A percentile compares a stretch with the other conserved stretches of the same genome.
Conservation (phyloP, 2,113 vertebrate genomes). For the Sialia sialis region DNA sequence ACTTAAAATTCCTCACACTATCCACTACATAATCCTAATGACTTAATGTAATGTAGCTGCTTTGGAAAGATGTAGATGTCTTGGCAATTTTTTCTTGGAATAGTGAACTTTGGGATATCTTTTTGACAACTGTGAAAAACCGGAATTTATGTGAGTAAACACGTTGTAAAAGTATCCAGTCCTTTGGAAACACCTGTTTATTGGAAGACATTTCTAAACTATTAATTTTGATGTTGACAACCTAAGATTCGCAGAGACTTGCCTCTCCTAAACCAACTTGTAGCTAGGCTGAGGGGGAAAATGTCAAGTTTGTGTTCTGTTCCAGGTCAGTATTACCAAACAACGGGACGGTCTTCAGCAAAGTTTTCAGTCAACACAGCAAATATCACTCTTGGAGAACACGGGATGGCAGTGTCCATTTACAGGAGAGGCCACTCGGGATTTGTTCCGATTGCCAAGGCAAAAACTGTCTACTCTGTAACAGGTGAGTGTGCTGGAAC, state of each 20-base stretch:
- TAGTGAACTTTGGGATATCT: neutral
- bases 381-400: constrained; percentile 81
- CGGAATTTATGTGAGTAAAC: neutral
- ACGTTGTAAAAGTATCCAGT: neutral
- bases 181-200: neutral
- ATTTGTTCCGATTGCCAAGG: constrained; percentile 77
- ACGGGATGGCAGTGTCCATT: constrained; percentile 85
- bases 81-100: neutral
- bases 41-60: neutral
- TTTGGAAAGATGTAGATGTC: neutral
- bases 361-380: constrained; percentile 85
- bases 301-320: neutral
- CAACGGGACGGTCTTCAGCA: constrained; percentile 76
- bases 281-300: neutral
- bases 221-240: neutral
- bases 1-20: neutral
- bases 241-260: neutral
- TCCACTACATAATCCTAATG: neutral
- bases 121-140: neutral
- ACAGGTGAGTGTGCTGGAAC: constrained; percentile 78
- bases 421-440: constrained; percentile 77
- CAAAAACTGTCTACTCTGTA: constrained; percentile 75
- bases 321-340: constrained; percentile 88
- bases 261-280: neutral
- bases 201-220: neutral